Conservation (phyloP, 2,113 vertebrate genomes). For the Microcebus jonahi region DNA sequence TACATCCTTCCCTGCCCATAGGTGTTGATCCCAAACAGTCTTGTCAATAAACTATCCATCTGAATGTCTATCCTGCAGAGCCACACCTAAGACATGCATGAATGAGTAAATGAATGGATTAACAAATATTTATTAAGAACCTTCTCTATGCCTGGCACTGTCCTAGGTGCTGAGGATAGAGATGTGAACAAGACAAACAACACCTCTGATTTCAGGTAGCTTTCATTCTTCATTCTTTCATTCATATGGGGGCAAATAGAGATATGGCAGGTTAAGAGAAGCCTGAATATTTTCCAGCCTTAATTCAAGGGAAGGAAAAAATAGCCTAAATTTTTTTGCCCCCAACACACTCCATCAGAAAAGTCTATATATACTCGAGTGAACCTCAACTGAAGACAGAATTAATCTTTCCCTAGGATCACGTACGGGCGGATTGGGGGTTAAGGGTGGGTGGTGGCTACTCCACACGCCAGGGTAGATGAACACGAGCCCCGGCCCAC, state of each 20-base stretch:
- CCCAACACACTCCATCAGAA: background rate
- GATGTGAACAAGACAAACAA: background rate
- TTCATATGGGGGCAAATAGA: background rate
- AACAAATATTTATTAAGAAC: background rate
- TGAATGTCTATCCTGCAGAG: background rate
- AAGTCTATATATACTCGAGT: background rate
- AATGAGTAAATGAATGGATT: background rate
- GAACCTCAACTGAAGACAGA: background rate
- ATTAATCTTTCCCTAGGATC: background rate
- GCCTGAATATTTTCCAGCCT: background rate
- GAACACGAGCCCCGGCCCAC: background rate
- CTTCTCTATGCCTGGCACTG: background rate
- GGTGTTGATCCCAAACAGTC: background rate
- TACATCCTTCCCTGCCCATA: background rate
- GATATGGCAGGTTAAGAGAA: background rate
- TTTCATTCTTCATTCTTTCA: background rate
- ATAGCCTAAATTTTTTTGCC: background rate
- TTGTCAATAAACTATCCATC: background rate
- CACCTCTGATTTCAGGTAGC: background rate
- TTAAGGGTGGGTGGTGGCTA: accelerated
- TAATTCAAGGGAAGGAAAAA: background rate
- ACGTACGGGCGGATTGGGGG: accelerated
- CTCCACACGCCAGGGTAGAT: background rate
- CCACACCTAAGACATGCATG: background rate
- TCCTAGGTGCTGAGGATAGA: background rate